Evolutionary conservation across 2,113 vertebrate species (phyloP), one percentile per base, ranked within the genome.

Genomic region (Aegotheles bennettii): DNA sequence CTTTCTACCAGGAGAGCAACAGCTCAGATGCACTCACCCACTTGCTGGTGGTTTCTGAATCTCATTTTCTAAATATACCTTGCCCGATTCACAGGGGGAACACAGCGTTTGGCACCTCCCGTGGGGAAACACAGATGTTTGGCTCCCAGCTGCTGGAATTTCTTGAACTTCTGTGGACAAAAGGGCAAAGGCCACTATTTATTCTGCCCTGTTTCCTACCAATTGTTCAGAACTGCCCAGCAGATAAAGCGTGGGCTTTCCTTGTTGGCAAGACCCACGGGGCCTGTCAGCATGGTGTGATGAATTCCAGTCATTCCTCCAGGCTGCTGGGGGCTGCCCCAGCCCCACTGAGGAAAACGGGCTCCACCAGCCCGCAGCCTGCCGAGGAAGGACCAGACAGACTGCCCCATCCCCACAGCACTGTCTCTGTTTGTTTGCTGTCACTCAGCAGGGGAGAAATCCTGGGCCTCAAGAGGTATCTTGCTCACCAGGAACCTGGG

Each of bases 291-390:
- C 28, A 57, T 1, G 2, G 14, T 7, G 2, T 19, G 19, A 50
- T 1, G 31, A 95, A 97, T 97, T 97, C 95, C 97, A 96, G 54
- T 85, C 94, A 96, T 96, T 97, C 95, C 60, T 95, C 15, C 85
- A 87, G 95, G 87, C 81, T 96, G 64, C 42, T 74, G 73, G 31
- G 82, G 78, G 7, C 38, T 87, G 33, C 60, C 33, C 3, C 11
- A 77, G n/a, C 57, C 79, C 90, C 80, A 20, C 26, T 10, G 48
- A 77, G 68, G 67, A 79, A 76, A 85, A 68, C 9, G 2, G 5
- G 71, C 50, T 93, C 40, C 33, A 51, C 26, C 93, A 77, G 45
- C 67, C 47, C 12, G 0, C 35, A 71, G 35, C 2, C 87, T 89
- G 63, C 11, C 0, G 7, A 61, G 28, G 63, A 97, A 91, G 77